Percentiles rank a stretch among this genome's conserved stretches.
Conservation (phyloP, 2,888 invertebrate genomes). For the Athetis lepigone region DNA sequence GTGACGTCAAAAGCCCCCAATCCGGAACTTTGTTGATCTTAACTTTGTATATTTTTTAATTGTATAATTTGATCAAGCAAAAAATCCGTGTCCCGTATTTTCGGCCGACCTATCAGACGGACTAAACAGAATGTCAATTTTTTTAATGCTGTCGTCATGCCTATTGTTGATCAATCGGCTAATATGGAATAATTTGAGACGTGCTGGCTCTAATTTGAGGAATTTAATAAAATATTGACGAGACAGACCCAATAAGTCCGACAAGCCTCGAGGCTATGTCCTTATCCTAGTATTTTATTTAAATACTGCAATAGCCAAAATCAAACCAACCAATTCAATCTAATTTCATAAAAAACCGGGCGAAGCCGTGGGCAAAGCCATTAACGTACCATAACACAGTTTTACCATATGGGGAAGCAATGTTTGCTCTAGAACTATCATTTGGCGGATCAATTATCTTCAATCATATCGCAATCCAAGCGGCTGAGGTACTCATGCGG, state of each 20-base stretch:
- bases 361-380: slow-evolving; percentile 19
- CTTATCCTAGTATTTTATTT: neutral
- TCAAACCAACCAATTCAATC: neutral
- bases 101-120: no score
- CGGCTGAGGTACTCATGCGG: slow-evolving; percentile 47
- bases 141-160: no score
- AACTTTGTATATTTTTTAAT: no score
- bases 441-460: slow-evolving; percentile 72
- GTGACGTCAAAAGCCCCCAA: no score
- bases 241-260: slow-evolving; percentile 9
- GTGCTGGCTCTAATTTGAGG: no score
- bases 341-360: slow-evolving; percentile 17
- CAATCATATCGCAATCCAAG: slow-evolving; percentile 70
- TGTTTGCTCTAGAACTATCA: slow-evolving; percentile 71
- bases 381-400: slow-evolving; percentile 42
- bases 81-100: no score
- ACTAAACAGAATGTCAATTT: no score
- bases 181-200: no score
- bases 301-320: slow-evolving; percentile 29
- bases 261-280: neutral
- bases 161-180: no score
- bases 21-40: no score
- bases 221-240: neutral
- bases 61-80: no score
- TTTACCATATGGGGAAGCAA: slow-evolving; percentile 52